A percentile compares a stretch with the other conserved stretches of the same genome.
phyloP scores from a whole-genome alignment of 2,888 invertebrate species.

The Calameuta pallipes region DNA sequence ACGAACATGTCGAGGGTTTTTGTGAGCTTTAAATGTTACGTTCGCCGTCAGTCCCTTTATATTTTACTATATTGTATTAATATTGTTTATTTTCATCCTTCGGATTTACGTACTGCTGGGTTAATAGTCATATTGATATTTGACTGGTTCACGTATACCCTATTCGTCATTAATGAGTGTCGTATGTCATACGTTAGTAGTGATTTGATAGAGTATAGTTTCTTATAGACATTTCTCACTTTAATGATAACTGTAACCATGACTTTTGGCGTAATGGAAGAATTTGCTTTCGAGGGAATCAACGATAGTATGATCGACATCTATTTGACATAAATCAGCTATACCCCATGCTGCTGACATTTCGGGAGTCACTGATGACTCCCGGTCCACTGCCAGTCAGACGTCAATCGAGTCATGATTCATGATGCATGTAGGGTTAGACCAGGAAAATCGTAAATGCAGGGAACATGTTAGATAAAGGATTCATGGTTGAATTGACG shows the following conservation, averaged over 20 bases:
- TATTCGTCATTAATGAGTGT: neutral
- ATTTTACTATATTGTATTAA: too few relatives aligned
- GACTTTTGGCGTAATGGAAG: neutral
- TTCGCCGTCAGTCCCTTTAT: too few relatives aligned
- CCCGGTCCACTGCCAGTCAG: neutral
- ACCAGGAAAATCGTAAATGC: neutral
- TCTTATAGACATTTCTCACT: neutral
- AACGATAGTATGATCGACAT: neutral
- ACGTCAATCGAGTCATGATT: neutral
- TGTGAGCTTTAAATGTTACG: too few relatives aligned
- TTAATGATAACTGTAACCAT: neutral
- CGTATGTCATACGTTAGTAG: neutral
- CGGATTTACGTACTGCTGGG: neutral
- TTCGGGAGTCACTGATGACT: neutral
- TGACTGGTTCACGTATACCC: neutral
- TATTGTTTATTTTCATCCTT: neutral
- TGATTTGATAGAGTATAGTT: neutral
- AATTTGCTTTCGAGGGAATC: neutral
- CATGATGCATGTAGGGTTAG: neutral
- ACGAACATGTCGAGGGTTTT: too few relatives aligned
- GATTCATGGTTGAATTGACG: slow-evolving; percentile 29
- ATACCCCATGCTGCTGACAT: neutral
- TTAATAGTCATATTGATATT: neutral
- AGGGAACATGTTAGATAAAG: slow-evolving; percentile 38
- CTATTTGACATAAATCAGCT: neutral